Base-by-base conservation (phyloP, 1,140 invertebrate genomes). In the Drosophila sechellia region DNA sequence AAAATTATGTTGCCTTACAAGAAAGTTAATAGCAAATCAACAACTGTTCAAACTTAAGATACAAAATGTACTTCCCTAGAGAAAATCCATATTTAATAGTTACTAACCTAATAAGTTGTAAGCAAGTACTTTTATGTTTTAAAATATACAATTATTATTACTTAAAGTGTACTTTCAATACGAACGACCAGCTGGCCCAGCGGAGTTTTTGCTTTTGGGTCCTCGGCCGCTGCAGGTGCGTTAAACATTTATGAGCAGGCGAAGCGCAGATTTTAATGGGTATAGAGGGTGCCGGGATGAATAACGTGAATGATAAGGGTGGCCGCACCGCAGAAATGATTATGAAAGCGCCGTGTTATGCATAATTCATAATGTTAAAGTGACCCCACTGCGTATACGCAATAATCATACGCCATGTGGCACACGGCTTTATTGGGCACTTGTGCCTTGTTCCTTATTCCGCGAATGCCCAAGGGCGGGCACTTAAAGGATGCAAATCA, bases 281-380 rank as follows among this genome's bases (percentile, higher is more conserved):
- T 25, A 56, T 37, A 13, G 37, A 17, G 13, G 35, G 40, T 5
- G 20, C 34, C 11, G 27, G 39, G 31, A 22, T 25, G 15, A 35
- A 27, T 35, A 52, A n/a, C 12, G 13, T 27, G 10, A n/a, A 12
- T 5, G 20, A 39, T 22, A 52, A 39, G 22, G 49, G 53, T 53
- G 34, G 25, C 11, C 13, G 43, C 57, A 77, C 79, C 74, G 63
- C 81, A 85, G 46, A 87, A 87, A 79, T 85, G 76, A 86, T 86
- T 87, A 79, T 83, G 85, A 87, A 73, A 66, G 60, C 72, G 59
- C 60, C 58, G 46, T 70, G 65, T 40, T 71, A 86, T 86, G 84
- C 84, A 87, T 87, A 87, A 87, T 87, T 83, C 83, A 87, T 89
- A 52, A 83, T 59, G 79, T 89, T 79, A 76, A 86, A 89, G 84